Conservation (phyloP, 2,797 vertebrate genomes). For the Melanotaenia pygmaea region DNA sequence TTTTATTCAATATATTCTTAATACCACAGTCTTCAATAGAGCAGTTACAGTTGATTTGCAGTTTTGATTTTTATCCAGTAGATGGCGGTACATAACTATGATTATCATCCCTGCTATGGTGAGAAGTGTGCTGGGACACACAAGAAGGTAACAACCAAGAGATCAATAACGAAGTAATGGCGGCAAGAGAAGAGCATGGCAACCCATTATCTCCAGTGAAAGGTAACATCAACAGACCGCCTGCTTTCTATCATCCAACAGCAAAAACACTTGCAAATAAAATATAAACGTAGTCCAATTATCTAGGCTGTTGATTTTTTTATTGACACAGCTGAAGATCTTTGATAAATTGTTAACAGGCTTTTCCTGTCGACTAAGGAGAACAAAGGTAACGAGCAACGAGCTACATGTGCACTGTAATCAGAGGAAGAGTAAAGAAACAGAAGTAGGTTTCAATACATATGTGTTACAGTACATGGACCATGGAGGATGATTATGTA, state of each 20-base stretch:
- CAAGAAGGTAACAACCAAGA: conserved; percentile 71
- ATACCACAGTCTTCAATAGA: not conserved
- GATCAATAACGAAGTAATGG: conserved; percentile 82
- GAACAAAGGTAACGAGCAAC: conserved; percentile 64
- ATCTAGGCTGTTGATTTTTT: conserved; percentile 11
- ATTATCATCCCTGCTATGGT: conserved; percentile 19
- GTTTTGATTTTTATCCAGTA: conserved; percentile 59
- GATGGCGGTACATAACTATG: conserved; percentile 60
- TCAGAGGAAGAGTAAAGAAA: conserved; percentile 39
- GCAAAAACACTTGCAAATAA: conserved; percentile 16
- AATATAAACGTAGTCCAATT: conserved; percentile 24
- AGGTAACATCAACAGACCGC: conserved; percentile 34
- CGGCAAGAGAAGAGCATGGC: conserved; percentile 64
- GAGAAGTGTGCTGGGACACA: conserved; percentile 64
- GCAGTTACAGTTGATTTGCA: conserved; percentile 17
- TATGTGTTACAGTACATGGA: conserved; percentile 25
- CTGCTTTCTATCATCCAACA: not conserved
- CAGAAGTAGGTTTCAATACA: conserved; percentile 23
- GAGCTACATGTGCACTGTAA: conserved; percentile 35
- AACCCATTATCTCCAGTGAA: conserved; percentile 47
- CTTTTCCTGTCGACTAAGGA: conserved; percentile 46
- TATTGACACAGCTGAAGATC: conserved; percentile 19
- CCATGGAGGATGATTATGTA: conserved; percentile 29
- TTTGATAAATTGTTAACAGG: conserved; percentile 33
- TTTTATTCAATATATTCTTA: not conserved